Evolutionary conservation across 2,888 invertebrate genomes (phyloP).

Genomic region (Molorchus minor): DNA sequence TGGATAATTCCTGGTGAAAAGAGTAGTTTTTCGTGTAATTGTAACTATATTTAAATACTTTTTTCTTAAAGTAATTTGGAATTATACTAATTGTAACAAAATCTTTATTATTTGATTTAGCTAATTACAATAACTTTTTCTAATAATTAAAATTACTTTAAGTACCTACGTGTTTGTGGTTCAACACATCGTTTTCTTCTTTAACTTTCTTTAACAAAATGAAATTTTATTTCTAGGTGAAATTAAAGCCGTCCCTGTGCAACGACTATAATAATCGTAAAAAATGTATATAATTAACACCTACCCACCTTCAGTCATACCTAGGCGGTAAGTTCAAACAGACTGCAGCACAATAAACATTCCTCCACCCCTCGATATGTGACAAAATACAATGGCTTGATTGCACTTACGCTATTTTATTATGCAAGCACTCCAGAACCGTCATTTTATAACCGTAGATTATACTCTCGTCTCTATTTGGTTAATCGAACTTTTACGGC

Average conservation of each 20-base stretch:
- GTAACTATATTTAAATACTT: too few relatives aligned
- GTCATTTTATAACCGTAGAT: conserved; percentile 7
- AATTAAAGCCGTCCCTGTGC: neutral
- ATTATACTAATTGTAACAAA: too few relatives aligned
- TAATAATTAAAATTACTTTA: too few relatives aligned
- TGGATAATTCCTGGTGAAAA: too few relatives aligned
- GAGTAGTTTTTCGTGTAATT: too few relatives aligned
- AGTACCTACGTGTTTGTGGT: too few relatives aligned
- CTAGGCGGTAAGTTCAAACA: conserved; percentile 38
- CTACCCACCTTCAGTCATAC: conserved; percentile 48
- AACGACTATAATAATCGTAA: conserved; percentile 35
- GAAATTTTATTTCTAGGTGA: neutral
- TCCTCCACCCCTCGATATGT: conserved; percentile 35
- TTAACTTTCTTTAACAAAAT: neutral
- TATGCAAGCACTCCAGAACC: neutral
- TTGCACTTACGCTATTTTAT: conserved; percentile 38
- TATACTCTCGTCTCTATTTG: too few relatives aligned
- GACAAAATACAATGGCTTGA: conserved; percentile 38
- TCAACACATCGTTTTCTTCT: neutral
- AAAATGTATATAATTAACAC: conserved; percentile 51
- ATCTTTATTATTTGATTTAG: too few relatives aligned
- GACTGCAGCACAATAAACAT: conserved; percentile 45
- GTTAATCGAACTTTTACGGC: too few relatives aligned
- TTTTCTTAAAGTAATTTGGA: too few relatives aligned
- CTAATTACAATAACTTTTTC: too few relatives aligned